Evolutionary conservation across 1,140 invertebrate genomes (phyloP), one percentile per base, ranked within the genome.

Genomic region (Drosophila tani): DNA sequence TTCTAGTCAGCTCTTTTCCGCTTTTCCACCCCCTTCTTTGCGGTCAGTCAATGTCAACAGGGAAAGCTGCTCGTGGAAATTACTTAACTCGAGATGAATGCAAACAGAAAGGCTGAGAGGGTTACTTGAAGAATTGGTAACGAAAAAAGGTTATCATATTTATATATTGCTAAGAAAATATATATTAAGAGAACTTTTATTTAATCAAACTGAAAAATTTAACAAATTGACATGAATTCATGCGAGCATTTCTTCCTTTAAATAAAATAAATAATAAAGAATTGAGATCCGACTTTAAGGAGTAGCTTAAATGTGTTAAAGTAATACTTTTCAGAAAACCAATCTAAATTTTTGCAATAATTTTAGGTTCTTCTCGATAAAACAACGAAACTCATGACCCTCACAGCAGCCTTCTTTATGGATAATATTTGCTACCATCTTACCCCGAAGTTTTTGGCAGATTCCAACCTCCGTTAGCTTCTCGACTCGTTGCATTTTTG

Each of bases 401-500:
- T 41, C 29, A 24, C 15, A 35, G n/a, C 47, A 14, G 8, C 15
- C 53, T 14, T 17, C 5, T 43, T 60, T 14, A 19, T 32, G 40
- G 21, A 32, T 15, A 21, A 59, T 65, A 15, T 60, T 29, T 17
- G 24, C 19, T 5, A 21, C 15, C n/a, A 7, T 17, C 29, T 38
- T 46, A 8, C 8, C n/a, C 40, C 57, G 5, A 14, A 59, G 17
- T 53, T 40, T 15, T 12, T 21, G 19, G 17, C 51, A 40, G 15
- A 55, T 24, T 21, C 19, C 19, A 27, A 45, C 19, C 40, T 63
- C 19, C 8, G 12, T 47, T 62, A 9, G 38, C 60, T n/a, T 38
- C 41, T 32, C 47, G 19, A 19, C 58, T 56, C 65, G 68, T 75
- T 91, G 80, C 85, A 91, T 88, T 88, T 87, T 91, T 91, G 88